These are phyloP conservation scores for Endotricha flammealis DNA, from an alignment of 2,888 invertebrate genomes.

Conservation along the genomic window DNA sequence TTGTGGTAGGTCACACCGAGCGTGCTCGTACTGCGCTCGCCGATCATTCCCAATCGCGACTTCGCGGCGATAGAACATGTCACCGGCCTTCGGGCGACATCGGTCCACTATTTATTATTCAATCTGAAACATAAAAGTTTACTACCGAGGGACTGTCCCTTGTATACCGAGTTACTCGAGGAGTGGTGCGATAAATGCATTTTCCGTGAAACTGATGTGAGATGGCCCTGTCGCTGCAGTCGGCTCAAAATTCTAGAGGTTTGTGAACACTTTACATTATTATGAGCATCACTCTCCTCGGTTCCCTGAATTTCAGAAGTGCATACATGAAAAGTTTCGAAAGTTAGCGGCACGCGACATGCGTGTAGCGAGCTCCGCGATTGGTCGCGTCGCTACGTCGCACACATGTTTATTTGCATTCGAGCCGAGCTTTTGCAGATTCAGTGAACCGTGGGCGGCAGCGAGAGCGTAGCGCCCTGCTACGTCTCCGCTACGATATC, in stretches of 20 bases:
- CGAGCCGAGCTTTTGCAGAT: constrained; percentile 61
- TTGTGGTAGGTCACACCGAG: constrained; percentile 81
- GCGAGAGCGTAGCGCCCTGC: constrained; percentile 57
- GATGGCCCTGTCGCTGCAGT: constrained; percentile 79
- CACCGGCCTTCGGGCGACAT: constrained; percentile 24
- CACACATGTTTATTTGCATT: constrained; percentile 76
- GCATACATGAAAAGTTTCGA: constrained; percentile 68
- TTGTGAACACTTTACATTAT: constrained; percentile 43
- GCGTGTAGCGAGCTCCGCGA: constrained; percentile 61
- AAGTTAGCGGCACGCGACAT: constrained; percentile 65
- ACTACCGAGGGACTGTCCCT: constrained; percentile 20
- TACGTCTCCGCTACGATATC: constrained; percentile 48
- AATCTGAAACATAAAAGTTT: constrained; percentile 6
- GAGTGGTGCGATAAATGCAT: constrained; percentile 62
- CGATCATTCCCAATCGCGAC: constrained; percentile 56
- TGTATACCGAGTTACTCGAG: constrained; percentile 27
- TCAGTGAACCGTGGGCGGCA: constrained; percentile 72
- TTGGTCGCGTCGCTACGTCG: constrained; percentile 55
- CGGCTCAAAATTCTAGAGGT: constrained; percentile 77
- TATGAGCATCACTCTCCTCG: constrained; percentile 25
- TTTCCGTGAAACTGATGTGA: constrained; percentile 73
- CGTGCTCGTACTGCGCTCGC: constrained; percentile 50
- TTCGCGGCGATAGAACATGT: constrained; percentile 58
- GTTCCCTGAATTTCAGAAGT: constrained; percentile 43
- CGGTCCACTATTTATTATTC: constrained; percentile 21